Conservation (phyloP, 2,888 invertebrate genomes). For the Chrysodeixis includens region DNA sequence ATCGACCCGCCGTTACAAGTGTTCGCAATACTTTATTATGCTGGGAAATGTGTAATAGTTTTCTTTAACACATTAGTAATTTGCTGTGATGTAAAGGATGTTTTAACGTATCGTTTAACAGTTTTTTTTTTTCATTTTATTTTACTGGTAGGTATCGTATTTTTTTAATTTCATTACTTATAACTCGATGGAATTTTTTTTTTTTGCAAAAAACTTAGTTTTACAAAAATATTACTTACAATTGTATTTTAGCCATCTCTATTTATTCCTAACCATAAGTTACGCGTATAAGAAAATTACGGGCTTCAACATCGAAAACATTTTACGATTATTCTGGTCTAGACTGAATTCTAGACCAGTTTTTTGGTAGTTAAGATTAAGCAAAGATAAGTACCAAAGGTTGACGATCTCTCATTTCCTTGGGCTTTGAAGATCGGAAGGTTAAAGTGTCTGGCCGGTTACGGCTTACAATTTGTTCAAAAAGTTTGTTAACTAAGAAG, state of each 20-base stretch:
- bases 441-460: not conserved
- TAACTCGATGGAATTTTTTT: no score
- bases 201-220: no score
- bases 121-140: not conserved
- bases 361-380: not conserved
- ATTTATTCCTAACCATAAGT: no score
- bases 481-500: not conserved
- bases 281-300: no score
- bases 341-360: not conserved
- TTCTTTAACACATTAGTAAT: constrained; percentile 8
- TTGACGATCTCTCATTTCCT: not conserved
- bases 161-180: no score
- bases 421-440: not conserved
- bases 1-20: constrained; percentile 6
- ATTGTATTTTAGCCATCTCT: no score
- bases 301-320: no score
- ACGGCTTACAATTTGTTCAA: not conserved
- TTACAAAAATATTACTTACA: no score
- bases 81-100: not conserved
- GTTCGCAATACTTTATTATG: constrained; percentile 9
- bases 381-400: not conserved
- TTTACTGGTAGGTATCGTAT: not conserved
- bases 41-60: not conserved
- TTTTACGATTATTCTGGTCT: no score
- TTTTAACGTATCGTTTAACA: not conserved